A percentile compares a stretch with the other conserved stretches of the same genome.
These are phyloP conservation scores for Drosophila pegasa DNA, from an alignment of 2,888 invertebrate genomes.

Conservation along the genomic window DNA sequence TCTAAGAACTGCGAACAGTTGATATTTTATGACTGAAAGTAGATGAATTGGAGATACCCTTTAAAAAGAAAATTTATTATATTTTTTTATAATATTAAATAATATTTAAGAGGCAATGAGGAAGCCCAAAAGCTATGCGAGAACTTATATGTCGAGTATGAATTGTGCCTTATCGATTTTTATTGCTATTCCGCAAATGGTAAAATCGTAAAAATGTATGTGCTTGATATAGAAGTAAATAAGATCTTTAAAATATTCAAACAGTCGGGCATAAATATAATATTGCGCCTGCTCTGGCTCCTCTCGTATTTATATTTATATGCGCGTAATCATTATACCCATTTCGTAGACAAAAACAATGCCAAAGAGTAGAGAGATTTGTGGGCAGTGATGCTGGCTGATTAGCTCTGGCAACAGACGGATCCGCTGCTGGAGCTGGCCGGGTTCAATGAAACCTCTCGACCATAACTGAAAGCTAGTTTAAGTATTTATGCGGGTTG, in stretches of 20 bases:
- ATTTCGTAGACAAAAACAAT: conserved; percentile 4
- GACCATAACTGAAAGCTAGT: conserved; percentile 9
- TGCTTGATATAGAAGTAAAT: neutral
- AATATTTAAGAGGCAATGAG: neutral
- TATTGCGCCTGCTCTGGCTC: neutral
- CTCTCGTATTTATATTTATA: neutral
- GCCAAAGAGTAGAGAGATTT: conserved; percentile 21
- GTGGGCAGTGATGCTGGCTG: conserved; percentile 50
- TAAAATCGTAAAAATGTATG: neutral
- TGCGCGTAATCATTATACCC: neutral
- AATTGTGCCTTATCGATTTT: neutral
- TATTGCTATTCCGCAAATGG: neutral
- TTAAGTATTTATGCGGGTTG: conserved; percentile 36
- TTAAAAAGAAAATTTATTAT: too few species aligned
- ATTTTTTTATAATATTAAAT: neutral
- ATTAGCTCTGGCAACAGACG: conserved; percentile 25
- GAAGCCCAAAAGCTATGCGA: neutral
- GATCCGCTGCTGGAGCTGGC: conserved; percentile 9
- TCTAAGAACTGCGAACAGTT: neutral
- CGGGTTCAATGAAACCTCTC: conserved; percentile 60
- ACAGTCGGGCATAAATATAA: neutral
- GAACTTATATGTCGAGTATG: neutral
- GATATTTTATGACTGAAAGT: neutral
- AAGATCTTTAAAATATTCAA: neutral
- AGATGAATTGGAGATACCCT: neutral